Evolutionary conservation across 2,797 vertebrate species (phyloP), one percentile per base, ranked within the genome.

Genomic region (Rhabdomys pumilio): DNA sequence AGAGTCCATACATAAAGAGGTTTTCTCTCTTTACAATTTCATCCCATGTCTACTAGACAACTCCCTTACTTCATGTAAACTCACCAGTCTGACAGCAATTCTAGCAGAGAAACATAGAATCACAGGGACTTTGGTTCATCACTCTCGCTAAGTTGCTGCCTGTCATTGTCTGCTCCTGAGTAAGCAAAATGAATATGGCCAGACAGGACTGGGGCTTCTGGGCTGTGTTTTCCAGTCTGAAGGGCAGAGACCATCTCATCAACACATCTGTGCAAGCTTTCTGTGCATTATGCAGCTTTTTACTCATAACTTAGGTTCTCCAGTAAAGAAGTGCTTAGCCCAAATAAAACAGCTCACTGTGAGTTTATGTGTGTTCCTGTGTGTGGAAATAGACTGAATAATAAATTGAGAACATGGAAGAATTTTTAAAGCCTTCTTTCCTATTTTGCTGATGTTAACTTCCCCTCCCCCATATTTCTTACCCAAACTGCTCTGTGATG

Each of bases 151-250:
- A 98, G 96, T 92, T 97, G 90, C 97, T 97, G 98, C 96, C 95
- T 98, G 98, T 98, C 98, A 98, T 98, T 98, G 98, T 98, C 96
- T 98, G 98, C 97, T 98, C 97, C 98, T 98, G 98, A 98, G 98
- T 97, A 98, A 98, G 98, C 98, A 98, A 98, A 98, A 97, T 95
- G 97, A 98, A 98, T 96, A 73, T 97, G 97, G 97, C 93, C 98
- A 94, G 95, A 97, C 96, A 77, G 1, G 63, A 89, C 96, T 96
- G 95, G 92, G 96, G 82, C 90, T 91, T 73, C 89, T 87, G 80
- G 89, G 91, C 97, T 98, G 94, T 98, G 96, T 98, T 97, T 98
- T 98, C 97, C 96, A 93, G 95, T 97, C 98, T 98, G 98, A 97
- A 97, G 97, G 97, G 98, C 98, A 97, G 95, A 80, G 97, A 97